These are phyloP conservation scores for Aix galericulata DNA, from an alignment of 2,113 vertebrate genomes.

Conservation along the genomic window DNA sequence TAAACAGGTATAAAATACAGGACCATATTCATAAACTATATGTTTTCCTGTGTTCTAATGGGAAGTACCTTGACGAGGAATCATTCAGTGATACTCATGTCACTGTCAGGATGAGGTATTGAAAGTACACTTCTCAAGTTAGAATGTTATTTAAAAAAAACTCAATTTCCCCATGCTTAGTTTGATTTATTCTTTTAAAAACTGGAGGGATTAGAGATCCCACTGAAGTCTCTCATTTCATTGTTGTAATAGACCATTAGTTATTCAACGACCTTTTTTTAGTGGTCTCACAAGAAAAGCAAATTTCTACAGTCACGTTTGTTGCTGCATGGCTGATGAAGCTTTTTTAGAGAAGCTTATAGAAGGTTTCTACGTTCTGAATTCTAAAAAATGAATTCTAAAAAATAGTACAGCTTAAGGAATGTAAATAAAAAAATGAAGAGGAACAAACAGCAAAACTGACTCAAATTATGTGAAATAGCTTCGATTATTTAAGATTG, in stretches of 20 bases:
- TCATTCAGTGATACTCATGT: not conserved
- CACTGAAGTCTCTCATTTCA: constrained; percentile 32
- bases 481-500: not conserved
- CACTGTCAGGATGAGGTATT: not conserved
- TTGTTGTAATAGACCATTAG: constrained; percentile 60
- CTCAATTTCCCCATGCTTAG: constrained; percentile 25
- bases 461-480: not conserved
- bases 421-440: not conserved
- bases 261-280: constrained; percentile 59
- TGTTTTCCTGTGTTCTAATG: not conserved
- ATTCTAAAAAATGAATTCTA: constrained; percentile 20
- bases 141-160: not conserved
- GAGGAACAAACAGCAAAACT: not conserved
- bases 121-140: not conserved
- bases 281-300: constrained; percentile 62
- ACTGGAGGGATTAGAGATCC: constrained; percentile 31
- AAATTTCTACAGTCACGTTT: not conserved
- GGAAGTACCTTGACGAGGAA: not conserved
- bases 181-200: constrained; percentile 62
- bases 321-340: constrained; percentile 43
- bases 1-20: not conserved
- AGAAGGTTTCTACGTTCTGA: not conserved
- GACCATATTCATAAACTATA: not conserved
- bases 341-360: constrained; percentile 17
- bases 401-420: not conserved